phyloP scores from a whole-genome alignment of 2,113 vertebrate species.

The Gadus macrocephalus region DNA sequence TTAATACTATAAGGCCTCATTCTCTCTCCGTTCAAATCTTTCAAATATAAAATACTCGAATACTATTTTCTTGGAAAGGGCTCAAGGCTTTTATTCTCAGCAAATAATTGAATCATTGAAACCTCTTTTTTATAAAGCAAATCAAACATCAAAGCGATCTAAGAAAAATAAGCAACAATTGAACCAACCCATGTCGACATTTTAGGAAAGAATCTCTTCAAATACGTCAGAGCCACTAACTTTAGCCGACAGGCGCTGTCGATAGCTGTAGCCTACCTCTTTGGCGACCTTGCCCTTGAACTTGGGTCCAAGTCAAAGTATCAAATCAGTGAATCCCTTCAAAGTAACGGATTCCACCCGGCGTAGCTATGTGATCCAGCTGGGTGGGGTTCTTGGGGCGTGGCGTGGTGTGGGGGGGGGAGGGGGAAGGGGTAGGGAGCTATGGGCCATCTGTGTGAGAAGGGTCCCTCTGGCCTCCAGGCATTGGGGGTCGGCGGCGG shows the following conservation, averaged over 20 bases:
- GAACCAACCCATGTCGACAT: constrained; percentile 28
- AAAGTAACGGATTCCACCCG: constrained; percentile 3
- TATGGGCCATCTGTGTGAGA: too few relatives aligned
- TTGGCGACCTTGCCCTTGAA: constrained; percentile 35
- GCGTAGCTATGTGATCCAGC: not conserved
- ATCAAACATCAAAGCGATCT: too few relatives aligned
- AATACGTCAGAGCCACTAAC: constrained; percentile 11
- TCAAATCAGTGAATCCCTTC: constrained; percentile 9
- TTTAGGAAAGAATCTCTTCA: constrained; percentile 17
- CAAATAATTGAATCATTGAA: constrained; percentile 13
- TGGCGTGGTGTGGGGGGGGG: not conserved
- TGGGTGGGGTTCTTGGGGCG: not conserved
- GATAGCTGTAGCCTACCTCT: not conserved
- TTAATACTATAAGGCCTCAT: constrained; percentile 11
- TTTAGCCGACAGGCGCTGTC: constrained; percentile 2
- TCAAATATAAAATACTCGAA: constrained; percentile 20
- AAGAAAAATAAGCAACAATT: too few relatives aligned
- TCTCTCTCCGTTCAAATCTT: constrained; percentile 16
- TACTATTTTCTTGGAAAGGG: constrained; percentile 14
- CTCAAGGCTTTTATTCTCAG: not conserved
- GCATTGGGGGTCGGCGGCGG: too few relatives aligned
- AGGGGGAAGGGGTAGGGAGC: too few relatives aligned
- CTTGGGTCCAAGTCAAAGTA: constrained; percentile 12
- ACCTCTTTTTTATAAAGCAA: too few relatives aligned
- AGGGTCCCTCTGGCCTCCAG: too few relatives aligned